Evolutionary conservation across 1,140 invertebrate species (phyloP), one percentile per base, ranked within the genome.

Genomic region (Belonocnema kinseyi): DNA sequence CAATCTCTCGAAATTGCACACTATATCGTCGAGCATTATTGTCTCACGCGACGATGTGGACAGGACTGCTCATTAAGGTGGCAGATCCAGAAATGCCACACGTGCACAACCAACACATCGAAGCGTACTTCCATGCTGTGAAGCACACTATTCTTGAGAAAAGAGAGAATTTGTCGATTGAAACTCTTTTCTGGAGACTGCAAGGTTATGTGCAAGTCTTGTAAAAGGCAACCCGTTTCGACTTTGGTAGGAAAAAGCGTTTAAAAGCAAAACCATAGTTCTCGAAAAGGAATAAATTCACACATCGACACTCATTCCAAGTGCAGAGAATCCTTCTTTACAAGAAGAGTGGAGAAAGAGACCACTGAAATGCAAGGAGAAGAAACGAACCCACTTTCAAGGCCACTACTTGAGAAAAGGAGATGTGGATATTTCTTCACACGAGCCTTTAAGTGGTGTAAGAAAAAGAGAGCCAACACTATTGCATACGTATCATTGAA

Each of bases 1-100:
- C 21, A 76, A 16, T 75, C 52, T 26, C 61, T 66, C 3, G 17
- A 75, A 21, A 12, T 75, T 40, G 75, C 19, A 0, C 5, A 77
- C 0, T 58, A 72, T 16, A 74, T 80, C 10, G 76, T 80, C 73
- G 77, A 80, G 51, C 54, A 3, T 1, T 80, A 71, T 51, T 77
- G 6, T 70, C 79, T 13, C 77, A 72, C 46, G 26, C 70, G 1
- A 73, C 79, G 14, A 76, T 81, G 54, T 81, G 80, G 80, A 46
- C 77, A 19, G 74, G 19, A 54, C 74, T 78, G 14, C 33, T 77
- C 13, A 50, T 77, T 3, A 66, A 13, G 26, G 21, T 54, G 17
- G 13, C 52, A 2, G 56, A 77, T 50, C 61, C 58, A 3, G 21
- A 75, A n/a, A 78, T 81, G 33, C 56, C 74, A 0, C 33, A 75